Base-by-base conservation (phyloP, 30 jellyfish, hydroid and myxozoan genomes). In the Pseudorhiza aurosa region DNA sequence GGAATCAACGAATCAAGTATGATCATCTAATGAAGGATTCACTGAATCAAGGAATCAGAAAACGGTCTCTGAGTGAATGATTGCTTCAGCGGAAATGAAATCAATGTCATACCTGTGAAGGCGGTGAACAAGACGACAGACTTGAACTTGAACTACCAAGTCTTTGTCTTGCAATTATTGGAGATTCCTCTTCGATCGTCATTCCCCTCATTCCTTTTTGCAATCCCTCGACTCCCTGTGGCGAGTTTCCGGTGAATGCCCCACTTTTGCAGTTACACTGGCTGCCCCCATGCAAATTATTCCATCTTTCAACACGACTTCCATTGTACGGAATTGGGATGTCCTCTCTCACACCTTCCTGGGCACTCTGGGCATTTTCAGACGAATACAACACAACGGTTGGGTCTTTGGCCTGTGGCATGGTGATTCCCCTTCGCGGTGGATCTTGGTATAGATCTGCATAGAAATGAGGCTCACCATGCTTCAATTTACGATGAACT, bases 71-170 rank as follows among this genome's bases (percentile, higher is more conserved):
- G n/a, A n/a, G 33, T 82, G 90, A 4, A 82, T 82, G 65, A 73
- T 50, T 33, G 19, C 63, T 26, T 51, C 75, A 53, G 31, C 55
- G 75, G 53, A 30, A 11, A 59, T 8, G 21, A 44, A 39, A 19
- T 2, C 8, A n/a, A 47, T 4, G 1, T 12, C 88, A 6, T 36
- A 73, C 87, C 83, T 68, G 84, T 2, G 50, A 10, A 1, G 81
- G 76, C 30, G 98, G 95, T 30, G 98, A 83, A 50, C 83, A 85
- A 0, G 98, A 91, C 7, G 98, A 73, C 62, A 73, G 84, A 55
- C 95, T 82, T 4, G 98, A 91, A 68, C 98, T 91, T 3, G 95
- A 85, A 55, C 98, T 91, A n/a, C 85, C 96, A 11, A 42, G 80
- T 25, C 90, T 35, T 40, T 85, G 96, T 44, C 87, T 65, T 8